A percentile compares a stretch with the other conserved stretches of the same genome.
phyloP scores from a whole-genome alignment of 2,113 vertebrate species.

The Toxostoma redivivum region DNA sequence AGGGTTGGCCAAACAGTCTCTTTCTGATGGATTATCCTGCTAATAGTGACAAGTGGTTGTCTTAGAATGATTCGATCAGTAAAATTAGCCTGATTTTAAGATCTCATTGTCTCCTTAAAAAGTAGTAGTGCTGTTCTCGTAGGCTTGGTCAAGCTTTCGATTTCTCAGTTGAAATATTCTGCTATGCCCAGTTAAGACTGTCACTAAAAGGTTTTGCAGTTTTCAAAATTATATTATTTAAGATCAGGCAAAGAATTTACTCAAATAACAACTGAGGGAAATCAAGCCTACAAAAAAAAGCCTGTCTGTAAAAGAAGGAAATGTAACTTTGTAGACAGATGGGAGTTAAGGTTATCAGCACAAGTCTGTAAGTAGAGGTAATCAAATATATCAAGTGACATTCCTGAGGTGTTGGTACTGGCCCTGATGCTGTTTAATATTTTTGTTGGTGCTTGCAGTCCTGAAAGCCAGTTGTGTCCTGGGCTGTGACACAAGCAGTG shows the following conservation, averaged over 20 bases:
- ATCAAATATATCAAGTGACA: background rate
- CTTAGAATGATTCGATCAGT: background rate
- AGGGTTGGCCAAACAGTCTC: background rate
- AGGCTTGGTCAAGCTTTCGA: background rate
- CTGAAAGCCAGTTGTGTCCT: background rate
- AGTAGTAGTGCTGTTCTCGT: background rate
- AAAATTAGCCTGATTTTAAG: background rate
- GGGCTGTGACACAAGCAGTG: background rate
- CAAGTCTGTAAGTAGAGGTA: background rate
- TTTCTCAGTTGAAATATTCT: background rate
- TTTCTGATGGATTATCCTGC: background rate
- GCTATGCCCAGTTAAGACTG: background rate
- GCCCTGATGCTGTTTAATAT: background rate
- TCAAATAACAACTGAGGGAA: background rate
- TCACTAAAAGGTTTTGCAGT: background rate
- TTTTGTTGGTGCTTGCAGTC: background rate
- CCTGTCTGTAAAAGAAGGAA: background rate
- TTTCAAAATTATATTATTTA: background rate
- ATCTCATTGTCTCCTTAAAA: background rate
- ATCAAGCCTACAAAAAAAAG: background rate
- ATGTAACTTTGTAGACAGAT: background rate
- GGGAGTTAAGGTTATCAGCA: background rate
- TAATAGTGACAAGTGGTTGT: background rate
- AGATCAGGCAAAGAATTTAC: background rate
- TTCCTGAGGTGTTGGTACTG: background rate